Base-by-base conservation (phyloP, 30 jellyfish, hydroid and myxozoan genomes). In the Clytia hemisphaerica region DNA sequence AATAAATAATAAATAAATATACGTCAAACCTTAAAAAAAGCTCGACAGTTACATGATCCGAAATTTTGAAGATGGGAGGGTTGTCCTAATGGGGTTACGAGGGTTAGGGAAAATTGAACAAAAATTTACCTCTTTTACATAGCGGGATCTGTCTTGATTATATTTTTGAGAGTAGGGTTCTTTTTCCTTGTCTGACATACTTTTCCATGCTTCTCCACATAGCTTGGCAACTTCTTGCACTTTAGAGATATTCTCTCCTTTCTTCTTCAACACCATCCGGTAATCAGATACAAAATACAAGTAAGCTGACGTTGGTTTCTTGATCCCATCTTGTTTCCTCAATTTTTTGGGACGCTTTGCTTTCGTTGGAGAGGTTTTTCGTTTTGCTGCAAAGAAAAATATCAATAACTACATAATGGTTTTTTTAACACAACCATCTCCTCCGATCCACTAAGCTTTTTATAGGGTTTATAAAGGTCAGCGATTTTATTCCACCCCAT, bases 241-340 rank as follows among this genome's bases (percentile, higher is more conserved):
- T 42, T 67, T 81, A 37, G 84, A 63, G 1, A 85, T 72, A 27
- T 72, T 84, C 50, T 72, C 73, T 7, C 97, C 97, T 44, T 61
- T 68, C 67, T 63, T 78, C 36, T 88, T 88, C 38, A 88, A 35
- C 45, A 72, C 80, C 67, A 71, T 64, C 30, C 97, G 79, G 72
- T 74, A 80, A 40, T 79, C 84, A 48, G 92, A 58, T 4, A 81
- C 94, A 77, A 88, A 88, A 68, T 79, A 88, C 46, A 88, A 74
- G 88, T 79, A 88, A 18, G 97, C 97, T n/a, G 97, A 88, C 1
- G 94, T 83, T 4, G 97, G 97, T 35, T 86, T 86, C 71, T 86
- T 86, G 85, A 86, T 86, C 7, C 93, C 96, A 79, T 78, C 93
- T 65, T 42, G 73, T 86, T 86, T 86, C 85, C 78, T 86, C 27